Evolutionary conservation across 2,113 vertebrate genomes (phyloP).

Genomic region (Eleginops maclovinus): DNA sequence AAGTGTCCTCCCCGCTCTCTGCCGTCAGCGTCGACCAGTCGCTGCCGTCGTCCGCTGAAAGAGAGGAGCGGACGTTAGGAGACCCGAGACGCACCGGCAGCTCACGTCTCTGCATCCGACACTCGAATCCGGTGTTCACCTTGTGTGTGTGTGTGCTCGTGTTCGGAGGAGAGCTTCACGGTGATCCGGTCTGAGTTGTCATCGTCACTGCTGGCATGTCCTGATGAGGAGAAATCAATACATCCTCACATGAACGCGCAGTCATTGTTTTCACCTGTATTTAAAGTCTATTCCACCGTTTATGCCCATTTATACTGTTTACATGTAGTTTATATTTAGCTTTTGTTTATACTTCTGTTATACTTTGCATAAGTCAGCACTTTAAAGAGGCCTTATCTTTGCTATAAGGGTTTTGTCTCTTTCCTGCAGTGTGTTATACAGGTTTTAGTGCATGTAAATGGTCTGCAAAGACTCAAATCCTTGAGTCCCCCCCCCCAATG

Average conservation of each 20-base stretch:
- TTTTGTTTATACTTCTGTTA: too few species aligned
- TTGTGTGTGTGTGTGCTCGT: conserved; percentile 28
- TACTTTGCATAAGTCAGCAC: too few species aligned
- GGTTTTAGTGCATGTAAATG: too few species aligned
- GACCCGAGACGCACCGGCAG: not conserved
- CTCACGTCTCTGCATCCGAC: not conserved
- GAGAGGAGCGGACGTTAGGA: not conserved
- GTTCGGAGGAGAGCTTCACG: conserved; percentile 81
- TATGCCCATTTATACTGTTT: too few species aligned
- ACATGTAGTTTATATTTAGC: too few species aligned
- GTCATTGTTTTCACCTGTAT: not conserved
- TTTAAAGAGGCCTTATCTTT: too few species aligned
- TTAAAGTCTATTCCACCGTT: too few species aligned
- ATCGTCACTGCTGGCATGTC: conserved; percentile 87
- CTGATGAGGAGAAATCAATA: conserved; percentile 19
- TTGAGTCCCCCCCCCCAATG: too few species aligned
- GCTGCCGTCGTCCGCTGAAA: conserved; percentile 89
- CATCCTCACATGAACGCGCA: not conserved
- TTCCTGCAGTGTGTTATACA: too few species aligned
- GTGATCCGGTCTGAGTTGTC: conserved; percentile 85
- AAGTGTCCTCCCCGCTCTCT: conserved; percentile 92
- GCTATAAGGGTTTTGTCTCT: too few species aligned
- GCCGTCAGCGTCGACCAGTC: conserved; percentile 94
- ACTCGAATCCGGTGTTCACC: conserved; percentile 2
- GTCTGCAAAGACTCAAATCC: too few species aligned